Evolutionary conservation across 2,888 invertebrate species (phyloP), one percentile per base, ranked within the genome.

Genomic region (Eilema griseolum): DNA sequence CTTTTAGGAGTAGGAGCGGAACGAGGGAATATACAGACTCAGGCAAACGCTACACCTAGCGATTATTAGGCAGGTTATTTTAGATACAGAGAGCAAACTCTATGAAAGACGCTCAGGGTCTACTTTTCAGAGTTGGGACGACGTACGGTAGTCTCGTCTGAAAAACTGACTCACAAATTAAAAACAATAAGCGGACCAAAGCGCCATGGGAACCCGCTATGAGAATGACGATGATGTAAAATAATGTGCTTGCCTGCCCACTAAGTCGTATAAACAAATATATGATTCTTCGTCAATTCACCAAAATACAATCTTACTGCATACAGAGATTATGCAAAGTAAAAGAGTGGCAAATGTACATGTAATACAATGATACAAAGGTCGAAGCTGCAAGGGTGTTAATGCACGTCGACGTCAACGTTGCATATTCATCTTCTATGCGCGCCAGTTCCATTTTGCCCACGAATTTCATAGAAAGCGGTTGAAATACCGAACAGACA

Each of bases 391-490:
- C 83, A 83, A 82, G 85, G 71, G 86, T 87, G 88, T 86, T 83
- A 83, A 84, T 83, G 82, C 82, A 80, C 81, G 76, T 73, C 74
- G 74, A 73, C 81, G 85, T 81, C 81, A 78, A 81, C 86, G 85
- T 89, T 92, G 92, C 91, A 93, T 93, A 92, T 93, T 93, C 92
- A 93, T 93, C 90, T 90, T 89, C 86, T 86, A 90, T 89, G 90
- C 87, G 81, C 85, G 86, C 77, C 83, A 81, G 88, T 89, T 88
- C 86, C 86, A 88, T 89, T 91, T 89, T 86, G 81, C 84, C 83
- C 84, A 82, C 85, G 82, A 88, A 88, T 90, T 90, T 89, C 76
- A 78, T 85, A 89, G 87, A 88, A 87, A 86, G 83, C 86, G 84
- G 89, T 89, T 92, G 89, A 90, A 93, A 88, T 86, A 87, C 86